A percentile compares a stretch with the other conserved stretches of the same genome.
Conservation (phyloP, 2,888 invertebrate genomes). For the Drosophila infuscata region DNA sequence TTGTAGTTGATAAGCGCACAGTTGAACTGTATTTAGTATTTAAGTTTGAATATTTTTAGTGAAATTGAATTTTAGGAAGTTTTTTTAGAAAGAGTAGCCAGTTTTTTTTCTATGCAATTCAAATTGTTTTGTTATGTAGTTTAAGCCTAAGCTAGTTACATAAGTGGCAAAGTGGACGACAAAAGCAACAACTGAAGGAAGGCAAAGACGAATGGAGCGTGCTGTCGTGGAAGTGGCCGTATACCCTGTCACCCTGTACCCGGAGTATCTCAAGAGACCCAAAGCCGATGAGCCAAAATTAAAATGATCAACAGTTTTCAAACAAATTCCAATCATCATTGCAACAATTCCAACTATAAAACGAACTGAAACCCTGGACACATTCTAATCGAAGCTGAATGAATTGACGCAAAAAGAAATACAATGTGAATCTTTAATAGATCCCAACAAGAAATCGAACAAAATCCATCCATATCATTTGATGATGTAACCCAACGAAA, state of each 20-base stretch:
- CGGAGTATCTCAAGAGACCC: background rate
- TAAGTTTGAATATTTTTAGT: constrained; percentile 2
- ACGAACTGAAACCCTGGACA: background rate
- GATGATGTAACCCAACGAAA: background rate
- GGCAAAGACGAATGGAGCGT: background rate
- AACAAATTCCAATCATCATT: constrained; percentile 21
- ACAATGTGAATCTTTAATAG: background rate
- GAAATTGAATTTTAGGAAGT: constrained; percentile 9
- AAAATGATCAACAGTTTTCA: background rate
- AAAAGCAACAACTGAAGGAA: constrained; percentile 9
- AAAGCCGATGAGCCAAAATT: background rate
- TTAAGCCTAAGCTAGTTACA: constrained; percentile 39
- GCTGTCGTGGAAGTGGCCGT: constrained; percentile 1
- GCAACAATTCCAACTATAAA: background rate
- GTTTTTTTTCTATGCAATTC: constrained; percentile 1
- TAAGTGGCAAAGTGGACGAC: constrained; percentile 36
- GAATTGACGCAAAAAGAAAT: background rate
- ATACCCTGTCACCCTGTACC: background rate
- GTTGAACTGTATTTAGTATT: constrained; percentile 41
- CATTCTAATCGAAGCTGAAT: background rate
- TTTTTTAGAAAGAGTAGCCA: background rate
- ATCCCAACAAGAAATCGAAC: background rate
- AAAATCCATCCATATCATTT: background rate
- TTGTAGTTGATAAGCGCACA: constrained; percentile 29
- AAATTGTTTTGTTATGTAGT: constrained; percentile 29